These are phyloP conservation scores for Schlechtendalia chinensis DNA, from an alignment of 1,140 invertebrate species.

Conservation along the genomic window DNA sequence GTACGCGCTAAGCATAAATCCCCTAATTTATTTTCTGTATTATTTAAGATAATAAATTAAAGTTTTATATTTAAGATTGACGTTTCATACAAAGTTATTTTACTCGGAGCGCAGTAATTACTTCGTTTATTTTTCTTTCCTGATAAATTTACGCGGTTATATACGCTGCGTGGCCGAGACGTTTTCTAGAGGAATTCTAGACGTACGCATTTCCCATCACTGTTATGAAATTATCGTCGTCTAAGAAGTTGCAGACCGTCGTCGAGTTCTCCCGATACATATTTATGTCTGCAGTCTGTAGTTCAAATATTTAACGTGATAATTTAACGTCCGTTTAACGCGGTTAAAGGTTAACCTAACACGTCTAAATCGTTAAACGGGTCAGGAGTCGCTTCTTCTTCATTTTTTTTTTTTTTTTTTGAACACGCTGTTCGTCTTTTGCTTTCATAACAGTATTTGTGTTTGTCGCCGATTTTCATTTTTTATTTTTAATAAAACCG, in stretches of 20 bases:
- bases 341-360: too few relatives aligned
- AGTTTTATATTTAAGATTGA: neutral
- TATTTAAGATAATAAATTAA: neutral
- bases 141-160: neutral
- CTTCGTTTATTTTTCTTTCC: neutral
- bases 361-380: too few relatives aligned
- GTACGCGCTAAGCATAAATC: neutral
- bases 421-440: too few relatives aligned
- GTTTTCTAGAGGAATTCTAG: too few relatives aligned
- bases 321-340: neutral
- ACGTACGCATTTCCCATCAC: too few relatives aligned
- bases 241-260: neutral
- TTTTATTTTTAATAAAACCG: too few relatives aligned
- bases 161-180: too few relatives aligned
- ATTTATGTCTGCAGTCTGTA: neutral
- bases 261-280: neutral
- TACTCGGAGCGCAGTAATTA: neutral
- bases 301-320: neutral
- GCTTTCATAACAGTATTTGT: too few relatives aligned
- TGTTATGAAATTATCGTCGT: neutral
- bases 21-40: neutral
- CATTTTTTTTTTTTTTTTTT: too few relatives aligned
- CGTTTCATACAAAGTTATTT: neutral
- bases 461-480: too few relatives aligned
- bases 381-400: too few relatives aligned